Evolutionary conservation across 2,797 vertebrate genomes (phyloP).

Genomic region (Poecile montanus): DNA sequence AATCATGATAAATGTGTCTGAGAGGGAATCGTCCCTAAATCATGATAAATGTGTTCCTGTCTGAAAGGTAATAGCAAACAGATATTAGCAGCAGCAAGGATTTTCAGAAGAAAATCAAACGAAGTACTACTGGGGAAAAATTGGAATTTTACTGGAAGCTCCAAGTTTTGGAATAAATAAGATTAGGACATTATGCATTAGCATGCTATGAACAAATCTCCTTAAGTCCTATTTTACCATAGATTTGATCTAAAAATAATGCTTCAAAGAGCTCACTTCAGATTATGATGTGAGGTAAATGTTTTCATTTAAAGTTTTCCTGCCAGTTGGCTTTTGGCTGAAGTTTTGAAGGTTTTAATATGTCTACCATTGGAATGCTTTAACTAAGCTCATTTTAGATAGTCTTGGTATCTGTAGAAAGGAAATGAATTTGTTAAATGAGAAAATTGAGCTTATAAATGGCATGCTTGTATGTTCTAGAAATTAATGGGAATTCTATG

Average conservation of each 20-base stretch:
- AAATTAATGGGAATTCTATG: background rate
- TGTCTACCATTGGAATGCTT: background rate
- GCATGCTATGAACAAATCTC: background rate
- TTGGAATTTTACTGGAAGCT: background rate
- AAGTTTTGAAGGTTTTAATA: background rate
- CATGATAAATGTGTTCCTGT: background rate
- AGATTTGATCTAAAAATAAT: slow-evolving; percentile 2
- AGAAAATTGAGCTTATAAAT: background rate
- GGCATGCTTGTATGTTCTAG: background rate
- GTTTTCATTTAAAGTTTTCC: background rate
- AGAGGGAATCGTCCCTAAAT: background rate
- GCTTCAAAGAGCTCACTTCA: background rate
- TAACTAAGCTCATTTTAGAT: background rate
- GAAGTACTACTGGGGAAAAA: background rate
- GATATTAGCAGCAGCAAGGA: background rate
- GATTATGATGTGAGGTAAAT: background rate
- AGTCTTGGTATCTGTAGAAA: background rate
- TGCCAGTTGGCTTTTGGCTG: background rate
- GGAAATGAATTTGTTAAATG: background rate
- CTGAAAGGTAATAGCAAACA: background rate
- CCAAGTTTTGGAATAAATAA: background rate
- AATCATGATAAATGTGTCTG: background rate
- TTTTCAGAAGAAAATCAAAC: background rate
- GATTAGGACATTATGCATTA: background rate
- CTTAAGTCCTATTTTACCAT: background rate